Conservation (phyloP, 2,888 invertebrate genomes). For the Pherbina coryleti region DNA sequence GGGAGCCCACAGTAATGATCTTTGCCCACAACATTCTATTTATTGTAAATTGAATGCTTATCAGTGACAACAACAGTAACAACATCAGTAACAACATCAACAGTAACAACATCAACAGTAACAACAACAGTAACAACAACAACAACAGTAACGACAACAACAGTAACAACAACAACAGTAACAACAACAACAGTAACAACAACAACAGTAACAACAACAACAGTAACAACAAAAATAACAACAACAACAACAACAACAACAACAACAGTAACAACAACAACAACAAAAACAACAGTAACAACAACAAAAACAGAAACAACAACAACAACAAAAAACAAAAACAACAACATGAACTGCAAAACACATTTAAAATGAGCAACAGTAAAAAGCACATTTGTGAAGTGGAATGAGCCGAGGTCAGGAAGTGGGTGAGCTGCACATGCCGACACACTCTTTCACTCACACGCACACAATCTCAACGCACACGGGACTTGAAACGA, state of each 20-base stretch:
- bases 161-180: not conserved
- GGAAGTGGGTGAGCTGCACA: too few species aligned
- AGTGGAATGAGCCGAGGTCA: too few species aligned
- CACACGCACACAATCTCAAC: too few species aligned
- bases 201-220: too few species aligned
- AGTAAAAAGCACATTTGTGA: too few species aligned
- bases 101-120: not conserved
- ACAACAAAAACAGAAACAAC: not conserved
- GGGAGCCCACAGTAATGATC: constrained; percentile 5
- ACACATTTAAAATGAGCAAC: too few species aligned
- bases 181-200: too few species aligned
- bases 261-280: not conserved
- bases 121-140: not conserved
- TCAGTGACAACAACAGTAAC: constrained; percentile 4
- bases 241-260: not conserved
- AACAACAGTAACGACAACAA: too few species aligned
- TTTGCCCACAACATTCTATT: constrained; percentile 22
- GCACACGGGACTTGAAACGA: too few species aligned
- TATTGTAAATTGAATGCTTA: constrained; percentile 8
- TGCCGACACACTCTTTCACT: too few species aligned
- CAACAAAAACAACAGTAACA: not conserved
- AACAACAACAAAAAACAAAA: not conserved
- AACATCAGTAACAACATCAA: too few species aligned
- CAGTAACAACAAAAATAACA: too few species aligned
- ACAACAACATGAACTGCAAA: not conserved